Evolutionary conservation across 2,113 vertebrate genomes (phyloP).

Genomic region (Petrocephalus microphthalmus): DNA sequence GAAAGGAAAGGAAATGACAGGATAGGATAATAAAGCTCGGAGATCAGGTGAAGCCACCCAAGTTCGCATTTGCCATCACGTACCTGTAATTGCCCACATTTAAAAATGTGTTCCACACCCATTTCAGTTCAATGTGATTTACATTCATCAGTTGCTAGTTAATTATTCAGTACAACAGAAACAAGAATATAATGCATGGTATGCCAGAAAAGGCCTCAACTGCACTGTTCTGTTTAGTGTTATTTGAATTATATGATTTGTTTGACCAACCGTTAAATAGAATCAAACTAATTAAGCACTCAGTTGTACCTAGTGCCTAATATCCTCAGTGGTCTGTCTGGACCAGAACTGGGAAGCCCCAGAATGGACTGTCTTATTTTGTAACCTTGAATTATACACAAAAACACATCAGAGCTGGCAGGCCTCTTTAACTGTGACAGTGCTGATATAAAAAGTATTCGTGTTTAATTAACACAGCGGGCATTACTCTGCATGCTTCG

Average conservation of each 20-base stretch:
- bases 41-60: background rate
- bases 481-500: background rate
- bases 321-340: background rate
- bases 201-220: background rate
- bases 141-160: background rate
- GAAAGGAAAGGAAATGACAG: too few species aligned
- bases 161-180: background rate
- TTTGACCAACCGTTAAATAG: background rate
- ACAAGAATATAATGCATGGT: background rate
- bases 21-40: background rate
- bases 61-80: background rate
- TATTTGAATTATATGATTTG: background rate
- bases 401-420: background rate
- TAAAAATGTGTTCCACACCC: background rate
- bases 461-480: background rate
- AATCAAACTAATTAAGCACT: background rate
- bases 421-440: background rate
- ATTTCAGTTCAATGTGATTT: background rate
- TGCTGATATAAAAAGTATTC: background rate
- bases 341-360: background rate
- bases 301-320: background rate
- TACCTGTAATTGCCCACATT: background rate
- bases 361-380: background rate
- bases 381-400: background rate
- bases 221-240: background rate